phyloP scores from a whole-genome alignment of 2,113 vertebrate species.

The Ptychochromis oligacanthus region DNA sequence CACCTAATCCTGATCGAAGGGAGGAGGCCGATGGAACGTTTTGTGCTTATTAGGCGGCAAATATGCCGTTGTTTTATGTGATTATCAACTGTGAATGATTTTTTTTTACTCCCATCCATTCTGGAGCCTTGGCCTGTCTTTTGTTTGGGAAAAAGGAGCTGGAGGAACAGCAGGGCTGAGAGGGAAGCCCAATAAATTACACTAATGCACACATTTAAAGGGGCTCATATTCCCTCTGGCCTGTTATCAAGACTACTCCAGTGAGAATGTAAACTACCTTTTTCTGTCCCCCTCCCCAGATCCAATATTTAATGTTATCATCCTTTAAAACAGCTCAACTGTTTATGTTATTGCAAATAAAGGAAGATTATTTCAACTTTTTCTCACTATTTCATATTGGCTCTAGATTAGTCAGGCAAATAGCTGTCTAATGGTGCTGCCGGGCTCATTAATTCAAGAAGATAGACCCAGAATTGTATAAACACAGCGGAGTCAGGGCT shows the following conservation, averaged over 20 bases:
- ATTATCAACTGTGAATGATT: conserved; percentile 87
- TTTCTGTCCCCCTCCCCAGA: conserved; percentile 69
- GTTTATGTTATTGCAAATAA: conserved; percentile 82
- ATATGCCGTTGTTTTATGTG: conserved; percentile 91
- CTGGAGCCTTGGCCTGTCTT: conserved; percentile 76
- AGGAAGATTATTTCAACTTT: conserved; percentile 77
- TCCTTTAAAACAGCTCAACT: conserved; percentile 81
- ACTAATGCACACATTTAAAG: conserved; percentile 87
- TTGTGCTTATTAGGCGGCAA: conserved; percentile 96
- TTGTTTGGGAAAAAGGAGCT: conserved; percentile 77
- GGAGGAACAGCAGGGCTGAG: conserved; percentile 74
- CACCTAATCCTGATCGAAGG: conserved; percentile 89
- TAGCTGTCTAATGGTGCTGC: conserved; percentile 71
- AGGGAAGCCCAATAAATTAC: conserved; percentile 84
- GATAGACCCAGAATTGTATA: conserved; percentile 74
- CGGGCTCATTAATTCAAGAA: conserved; percentile 71
- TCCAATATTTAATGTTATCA: conserved; percentile 85
- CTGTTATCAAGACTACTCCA: conserved; percentile 85
- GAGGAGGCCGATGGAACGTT: conserved; percentile 92
- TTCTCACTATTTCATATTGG: conserved; percentile 73
- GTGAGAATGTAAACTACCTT: conserved; percentile 86
- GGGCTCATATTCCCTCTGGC: conserved; percentile 85
- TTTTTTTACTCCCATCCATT: conserved; percentile 81
- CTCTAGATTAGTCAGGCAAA: conserved; percentile 69
- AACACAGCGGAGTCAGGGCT: conserved; percentile 66